phyloP scores from a whole-genome alignment of 2,797 vertebrate genomes.

The Sphenopsis melanotis region DNA sequence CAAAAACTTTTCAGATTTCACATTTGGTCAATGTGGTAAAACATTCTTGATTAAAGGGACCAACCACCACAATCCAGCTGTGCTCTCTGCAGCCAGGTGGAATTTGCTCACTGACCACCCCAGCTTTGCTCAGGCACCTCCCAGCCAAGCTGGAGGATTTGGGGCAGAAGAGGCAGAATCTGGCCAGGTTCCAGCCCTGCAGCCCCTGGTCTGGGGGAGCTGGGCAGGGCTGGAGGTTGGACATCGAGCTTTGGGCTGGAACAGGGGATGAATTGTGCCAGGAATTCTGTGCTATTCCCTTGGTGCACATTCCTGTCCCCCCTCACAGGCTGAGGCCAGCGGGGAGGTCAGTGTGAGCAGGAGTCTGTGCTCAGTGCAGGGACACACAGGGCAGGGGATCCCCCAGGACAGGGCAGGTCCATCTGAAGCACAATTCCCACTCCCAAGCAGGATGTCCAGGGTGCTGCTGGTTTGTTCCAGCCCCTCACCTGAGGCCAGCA shows the following conservation, averaged over 20 bases:
- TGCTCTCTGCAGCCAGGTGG: neutral
- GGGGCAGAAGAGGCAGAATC: neutral
- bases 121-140: neutral
- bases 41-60: neutral
- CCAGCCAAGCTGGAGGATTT: neutral
- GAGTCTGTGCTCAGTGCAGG: accelerated
- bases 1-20: neutral
- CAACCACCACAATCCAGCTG: neutral
- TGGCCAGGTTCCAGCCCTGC: neutral
- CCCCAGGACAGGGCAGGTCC: neutral
- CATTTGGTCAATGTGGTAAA: neutral
- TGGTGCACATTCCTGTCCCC: neutral
- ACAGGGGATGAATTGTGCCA: neutral
- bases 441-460: neutral
- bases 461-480: neutral
- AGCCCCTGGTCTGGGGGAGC: neutral
- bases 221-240: neutral
- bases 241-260: neutral
- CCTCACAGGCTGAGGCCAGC: neutral
- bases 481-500: neutral
- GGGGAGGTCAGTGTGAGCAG: neutral
- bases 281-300: neutral
- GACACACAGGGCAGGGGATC: neutral
- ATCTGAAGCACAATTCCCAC: neutral
- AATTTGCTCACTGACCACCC: neutral